Base-by-base conservation (phyloP, 2,797 vertebrate species). In the Nasua narica region DNA sequence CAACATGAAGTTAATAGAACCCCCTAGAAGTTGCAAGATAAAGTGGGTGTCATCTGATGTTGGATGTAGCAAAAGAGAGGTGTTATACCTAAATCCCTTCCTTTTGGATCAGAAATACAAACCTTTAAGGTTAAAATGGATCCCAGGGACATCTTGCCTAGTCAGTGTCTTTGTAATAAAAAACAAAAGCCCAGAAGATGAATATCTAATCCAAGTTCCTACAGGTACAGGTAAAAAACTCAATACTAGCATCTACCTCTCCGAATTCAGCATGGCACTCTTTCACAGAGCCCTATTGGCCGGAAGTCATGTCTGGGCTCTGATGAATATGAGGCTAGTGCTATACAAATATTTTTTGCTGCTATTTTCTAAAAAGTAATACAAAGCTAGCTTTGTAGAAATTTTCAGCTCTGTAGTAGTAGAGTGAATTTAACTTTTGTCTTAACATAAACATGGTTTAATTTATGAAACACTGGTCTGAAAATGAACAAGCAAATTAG, bases 401-500 rank as follows among this genome's bases (percentile, higher is more conserved):
- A 94, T 92, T 62, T 87, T 83, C 40, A 93, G 40, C 27, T 81
- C 21, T 87, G 32, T 40, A 77, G n/a, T 54, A 48, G 32, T 29
- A 52, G 18, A 7, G 21, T 79, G 14, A 40, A 72, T 87, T 90
- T 93, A 94, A 46, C 35, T 76, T 83, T 91, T 87, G 50, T 91
- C 46, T 91, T 95, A 85, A 3, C 27, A 85, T 94, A 93, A 89
- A 76, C 40, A 54, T 90, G 13, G 7, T 69, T 81, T 97, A 87
- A 76, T 91, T 92, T 94, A 56, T 35, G 37, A 95, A 97, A 91
- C 15, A 72, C 18, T 81, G 25, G 65, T 91, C 87, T 95, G 85
- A 85, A 94, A 95, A 67, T 37, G 89, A 94, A 77, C 10, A 94
- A 92, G 27, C n/a, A 96, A 83, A 93, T 78, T 87, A 91, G 82